These are phyloP conservation scores for Alauda arvensis DNA, from an alignment of 2,797 vertebrate genomes.

Conservation along the genomic window DNA sequence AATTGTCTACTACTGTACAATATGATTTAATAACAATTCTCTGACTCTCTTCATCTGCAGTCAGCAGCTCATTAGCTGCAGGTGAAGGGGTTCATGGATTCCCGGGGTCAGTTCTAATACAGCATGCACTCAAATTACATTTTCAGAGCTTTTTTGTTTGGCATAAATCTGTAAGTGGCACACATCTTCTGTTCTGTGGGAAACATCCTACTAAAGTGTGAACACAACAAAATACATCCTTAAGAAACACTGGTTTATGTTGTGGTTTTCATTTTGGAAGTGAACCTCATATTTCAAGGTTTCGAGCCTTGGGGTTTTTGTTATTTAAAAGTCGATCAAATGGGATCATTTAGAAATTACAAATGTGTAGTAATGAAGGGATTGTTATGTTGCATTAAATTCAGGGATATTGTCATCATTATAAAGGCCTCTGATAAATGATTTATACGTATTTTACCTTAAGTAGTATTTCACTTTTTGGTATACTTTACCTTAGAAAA, in stretches of 20 bases:
- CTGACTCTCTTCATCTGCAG: not conserved
- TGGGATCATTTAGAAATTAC: not conserved
- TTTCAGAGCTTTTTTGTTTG: not conserved
- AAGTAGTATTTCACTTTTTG: not conserved
- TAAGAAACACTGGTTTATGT: not conserved
- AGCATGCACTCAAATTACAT: not conserved
- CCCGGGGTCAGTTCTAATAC: not conserved
- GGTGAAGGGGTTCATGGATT: not conserved
- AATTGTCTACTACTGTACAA: not conserved
- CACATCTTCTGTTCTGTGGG: not conserved
- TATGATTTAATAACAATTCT: not conserved
- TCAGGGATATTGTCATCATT: slow-evolving; percentile 12
- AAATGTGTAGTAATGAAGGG: not conserved
- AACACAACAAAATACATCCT: not conserved
- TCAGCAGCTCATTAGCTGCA: not conserved
- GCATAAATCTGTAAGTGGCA: not conserved
- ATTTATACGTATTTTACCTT: slow-evolving; percentile 8
- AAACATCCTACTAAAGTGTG: not conserved
- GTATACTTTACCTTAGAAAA: not conserved
- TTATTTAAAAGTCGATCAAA: not conserved
- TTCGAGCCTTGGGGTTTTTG: not conserved
- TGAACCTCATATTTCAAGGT: not conserved
- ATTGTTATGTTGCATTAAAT: not conserved
- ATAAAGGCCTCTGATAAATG: not conserved
- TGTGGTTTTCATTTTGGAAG: not conserved